Base-by-base conservation (phyloP, 2,797 vertebrate species). In the Percopsis omiscomaycus region DNA sequence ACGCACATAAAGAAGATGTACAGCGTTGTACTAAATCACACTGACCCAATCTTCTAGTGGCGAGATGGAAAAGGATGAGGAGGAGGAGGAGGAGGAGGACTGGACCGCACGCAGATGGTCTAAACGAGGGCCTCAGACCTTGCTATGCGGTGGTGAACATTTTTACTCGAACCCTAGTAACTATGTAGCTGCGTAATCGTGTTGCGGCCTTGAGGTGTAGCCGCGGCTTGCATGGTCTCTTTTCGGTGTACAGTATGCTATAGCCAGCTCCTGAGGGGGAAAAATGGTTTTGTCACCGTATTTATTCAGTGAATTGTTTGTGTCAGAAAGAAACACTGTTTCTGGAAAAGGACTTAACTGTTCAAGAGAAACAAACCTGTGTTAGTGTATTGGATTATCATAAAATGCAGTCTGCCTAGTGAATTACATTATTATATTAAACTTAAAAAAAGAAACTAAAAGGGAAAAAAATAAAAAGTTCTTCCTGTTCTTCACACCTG, bases 1-100 rank as follows among this genome's bases (percentile, higher is more conserved):
- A 69, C 73, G 57, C 72, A 73, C 71, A 84, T 84, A 83, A 82
- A 82, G 49, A 78, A 78, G 79, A 86, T 62, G 62, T 74, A 81
- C 63, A 45, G 59, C 59, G 1, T 29, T 4, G 55, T 1, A 65
- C 66, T 81, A 84, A 86, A 85, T 83, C 74, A 74, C 47, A 44
- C 16, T 59, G 22, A 66, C 48, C 66, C 75, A 73, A 79, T 82
- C 64, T 75, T 63, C 68, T 75, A 37, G 32, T 8, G 64, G 61
- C 22, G 28, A n/a, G 29, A 12, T 12, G 3, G 10, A 49, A 68
- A 75, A 65, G 50, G 64, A 49, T 71, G 68, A 55, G 78, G 69
- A 72, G 3, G 27, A 62, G 61, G 57, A 70, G 66, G 56, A 63
- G 61, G 63, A 56, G 22, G 22, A 16, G 16, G 16, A 59, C 47